Base-by-base conservation (phyloP, 2,113 vertebrate genomes). In the Leptobrachium ailaonicum region DNA sequence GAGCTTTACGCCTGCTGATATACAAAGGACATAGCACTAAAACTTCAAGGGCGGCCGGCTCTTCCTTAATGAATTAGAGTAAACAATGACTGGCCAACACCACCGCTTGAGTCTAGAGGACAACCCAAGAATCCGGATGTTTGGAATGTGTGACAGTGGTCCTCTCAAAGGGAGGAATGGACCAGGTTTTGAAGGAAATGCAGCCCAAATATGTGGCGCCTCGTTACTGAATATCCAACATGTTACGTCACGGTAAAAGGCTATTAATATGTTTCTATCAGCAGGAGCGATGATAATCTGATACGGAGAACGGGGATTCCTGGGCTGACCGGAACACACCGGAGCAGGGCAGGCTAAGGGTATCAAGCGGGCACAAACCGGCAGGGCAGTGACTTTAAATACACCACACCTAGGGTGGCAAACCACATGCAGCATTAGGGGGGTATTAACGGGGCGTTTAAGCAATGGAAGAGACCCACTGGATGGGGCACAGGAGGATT, bases 1-100 rank as follows among this genome's bases (percentile, higher is more conserved):
- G 32, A 79, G 77, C 66, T 80, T 80, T 80, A 73, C 62, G 40
- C 47, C 6, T 41, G 7, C 60, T 56, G n/a, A 9, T 6, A 3
- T 20, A 80, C 78, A 80, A 73, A 67, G 6, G 71, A 56, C 47
- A 32, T 3, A 14, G 20, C 62, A 41, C 41, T 73, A 68, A 73
- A 71, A 44, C 62, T 74, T 66, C 11, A 66, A 60, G 62, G 71
- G 62, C 50, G 20, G 0, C 68, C 13, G 60, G 56, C 66, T 80
- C 41, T 74, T 41, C 40, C 66, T 41, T 40, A n/a, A 70, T 32
- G 20, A 32, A 20, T 2, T 60, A 54, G 56, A 53, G 62, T 77
- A 77, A 70, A 77, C 50, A 5, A 40, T 3, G 58, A n/a, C 2
- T 43, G 68, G 13, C 47, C 2, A 32, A 32, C 20, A n/a, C n/a